phyloP scores from a whole-genome alignment of 2,113 vertebrate genomes.

The Cairina moschata region DNA sequence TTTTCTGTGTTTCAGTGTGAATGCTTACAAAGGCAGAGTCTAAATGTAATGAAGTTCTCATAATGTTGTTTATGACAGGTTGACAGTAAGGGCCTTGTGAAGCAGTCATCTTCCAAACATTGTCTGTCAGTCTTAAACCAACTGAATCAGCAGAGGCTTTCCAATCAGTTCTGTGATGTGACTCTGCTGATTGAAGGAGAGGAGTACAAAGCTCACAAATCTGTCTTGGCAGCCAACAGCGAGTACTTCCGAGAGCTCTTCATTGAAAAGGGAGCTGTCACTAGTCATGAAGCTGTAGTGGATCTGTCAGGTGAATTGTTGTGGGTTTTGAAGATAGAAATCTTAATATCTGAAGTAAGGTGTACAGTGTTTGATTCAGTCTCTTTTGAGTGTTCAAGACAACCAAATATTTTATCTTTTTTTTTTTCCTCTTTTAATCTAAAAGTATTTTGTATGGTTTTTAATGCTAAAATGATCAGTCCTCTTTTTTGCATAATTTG shows the following conservation, averaged over 20 bases:
- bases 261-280: constrained; percentile 92
- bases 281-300: constrained; percentile 97
- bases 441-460: not conserved
- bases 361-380: not conserved
- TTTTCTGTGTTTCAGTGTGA: constrained; percentile 41
- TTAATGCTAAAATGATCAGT: not conserved
- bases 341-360: constrained; percentile 3
- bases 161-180: constrained; percentile 97
- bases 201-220: constrained; percentile 94
- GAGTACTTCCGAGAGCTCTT: constrained; percentile 98
- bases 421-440: not conserved
- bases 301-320: constrained; percentile 92
- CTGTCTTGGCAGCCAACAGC: constrained; percentile 94
- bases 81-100: constrained; percentile 95
- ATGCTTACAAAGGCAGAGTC: constrained; percentile 25
- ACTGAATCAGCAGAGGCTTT: constrained; percentile 93
- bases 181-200: constrained; percentile 97
- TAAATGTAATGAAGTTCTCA: constrained; percentile 60
- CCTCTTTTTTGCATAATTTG: not conserved
- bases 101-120: constrained; percentile 92
- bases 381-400: not conserved
- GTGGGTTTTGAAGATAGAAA: constrained; percentile 41
- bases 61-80: constrained; percentile 83
- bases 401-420: not conserved
- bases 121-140: constrained; percentile 93